Conservation (phyloP, 2,888 invertebrate species). For the Drosophila subquinaria region DNA sequence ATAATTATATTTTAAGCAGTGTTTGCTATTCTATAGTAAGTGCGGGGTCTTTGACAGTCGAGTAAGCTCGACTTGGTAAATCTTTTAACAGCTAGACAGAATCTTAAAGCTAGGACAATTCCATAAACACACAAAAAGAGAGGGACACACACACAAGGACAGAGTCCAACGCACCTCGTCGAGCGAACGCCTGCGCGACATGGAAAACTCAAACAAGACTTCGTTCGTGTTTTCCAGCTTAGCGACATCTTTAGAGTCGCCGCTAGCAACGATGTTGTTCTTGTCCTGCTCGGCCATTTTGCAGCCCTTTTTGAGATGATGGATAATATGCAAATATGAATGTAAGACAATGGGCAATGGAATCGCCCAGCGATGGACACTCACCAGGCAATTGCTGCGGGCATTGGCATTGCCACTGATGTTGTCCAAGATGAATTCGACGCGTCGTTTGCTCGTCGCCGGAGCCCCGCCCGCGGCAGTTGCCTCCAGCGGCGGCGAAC, state of each 20-base stretch:
- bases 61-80: not conserved
- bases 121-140: not conserved
- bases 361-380: conserved; percentile 30
- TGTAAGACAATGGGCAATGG: conserved; percentile 11
- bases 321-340: conserved; percentile 34
- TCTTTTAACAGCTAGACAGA: not conserved
- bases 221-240: conserved; percentile 83
- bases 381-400: conserved; percentile 77
- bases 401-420: conserved; percentile 3
- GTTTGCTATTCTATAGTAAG: too few species aligned
- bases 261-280: conserved; percentile 28
- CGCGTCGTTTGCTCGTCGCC: conserved; percentile 64
- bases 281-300: conserved; percentile 83
- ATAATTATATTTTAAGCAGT: too few species aligned
- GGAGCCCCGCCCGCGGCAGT: conserved; percentile 35
- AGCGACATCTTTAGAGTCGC: conserved; percentile 69
- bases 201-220: conserved; percentile 84
- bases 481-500: conserved; percentile 61
- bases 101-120: not conserved
- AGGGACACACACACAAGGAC: conserved; percentile 7
- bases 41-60: too few species aligned
- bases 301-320: conserved; percentile 78
- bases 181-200: conserved; percentile 82
- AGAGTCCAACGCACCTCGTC: conserved; percentile 73
- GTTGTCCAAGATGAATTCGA: conserved; percentile 72